Percentiles rank a stretch among this genome's conserved stretches.
Conservation (phyloP, 2,113 vertebrate genomes). For the Brienomyrus brachyistius region DNA sequence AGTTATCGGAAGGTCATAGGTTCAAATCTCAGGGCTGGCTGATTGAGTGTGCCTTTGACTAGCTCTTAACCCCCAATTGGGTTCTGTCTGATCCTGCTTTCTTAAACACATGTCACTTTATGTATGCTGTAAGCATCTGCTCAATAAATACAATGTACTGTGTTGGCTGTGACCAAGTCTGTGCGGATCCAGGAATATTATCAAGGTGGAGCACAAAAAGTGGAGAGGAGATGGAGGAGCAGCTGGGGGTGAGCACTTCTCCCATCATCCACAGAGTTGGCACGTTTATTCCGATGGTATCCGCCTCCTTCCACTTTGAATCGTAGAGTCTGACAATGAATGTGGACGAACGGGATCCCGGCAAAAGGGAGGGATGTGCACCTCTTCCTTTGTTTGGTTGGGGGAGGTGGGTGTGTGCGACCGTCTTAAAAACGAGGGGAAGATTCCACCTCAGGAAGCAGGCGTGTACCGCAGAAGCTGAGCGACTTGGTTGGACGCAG, state of each 20-base stretch:
- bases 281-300: neutral
- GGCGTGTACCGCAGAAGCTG: neutral
- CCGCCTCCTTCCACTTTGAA: neutral
- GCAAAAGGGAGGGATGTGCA: neutral
- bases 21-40: neutral
- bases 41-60: neutral
- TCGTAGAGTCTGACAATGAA: neutral
- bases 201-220: neutral
- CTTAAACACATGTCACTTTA: neutral
- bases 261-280: neutral
- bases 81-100: neutral
- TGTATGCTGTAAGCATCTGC: neutral
- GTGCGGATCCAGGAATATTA: neutral
- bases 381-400: neutral
- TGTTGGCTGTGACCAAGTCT: neutral
- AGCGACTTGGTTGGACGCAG: neutral
- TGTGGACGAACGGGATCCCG: neutral
- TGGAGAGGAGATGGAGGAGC: neutral
- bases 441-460: neutral
- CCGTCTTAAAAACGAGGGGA: neutral
- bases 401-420: neutral
- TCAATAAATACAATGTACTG: neutral
- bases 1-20: neutral
- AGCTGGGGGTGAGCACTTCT: neutral
- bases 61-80: neutral